Percentiles rank a stretch among this genome's conserved stretches.
phyloP scores from a whole-genome alignment of 2,888 invertebrate species.

The Trichopoda pennipes region DNA sequence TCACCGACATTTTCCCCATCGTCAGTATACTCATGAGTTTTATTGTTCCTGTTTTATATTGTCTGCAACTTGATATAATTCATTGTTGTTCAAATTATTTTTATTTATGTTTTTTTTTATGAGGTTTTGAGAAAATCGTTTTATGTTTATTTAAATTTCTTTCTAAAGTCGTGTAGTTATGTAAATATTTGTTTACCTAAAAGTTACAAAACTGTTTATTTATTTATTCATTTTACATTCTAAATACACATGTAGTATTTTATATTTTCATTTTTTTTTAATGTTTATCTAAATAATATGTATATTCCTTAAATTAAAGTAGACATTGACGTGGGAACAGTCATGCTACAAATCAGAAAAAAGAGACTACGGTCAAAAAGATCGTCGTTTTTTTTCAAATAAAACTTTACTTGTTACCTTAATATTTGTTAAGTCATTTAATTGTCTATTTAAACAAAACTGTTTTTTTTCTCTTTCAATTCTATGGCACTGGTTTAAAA shows the following conservation, averaged over 20 bases:
- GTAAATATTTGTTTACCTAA: conserved; percentile 48
- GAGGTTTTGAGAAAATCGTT: conserved; percentile 18
- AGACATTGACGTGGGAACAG: conserved; percentile 34
- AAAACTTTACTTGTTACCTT: neutral
- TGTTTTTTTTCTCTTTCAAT: neutral
- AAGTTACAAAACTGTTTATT: conserved; percentile 46
- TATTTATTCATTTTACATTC: conserved; percentile 50
- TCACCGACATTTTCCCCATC: conserved; percentile 26
- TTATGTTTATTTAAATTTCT: conserved; percentile 54
- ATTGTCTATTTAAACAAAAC: neutral
- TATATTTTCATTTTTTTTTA: conserved; percentile 2
- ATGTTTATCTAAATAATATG: conserved; percentile 14
- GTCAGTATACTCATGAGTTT: conserved; percentile 26
- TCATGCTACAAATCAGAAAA: neutral
- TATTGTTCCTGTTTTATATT: conserved; percentile 51
- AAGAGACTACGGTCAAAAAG: neutral
- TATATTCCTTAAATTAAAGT: conserved; percentile 21
- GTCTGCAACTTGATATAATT: conserved; percentile 65
- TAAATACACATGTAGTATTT: conserved; percentile 11
- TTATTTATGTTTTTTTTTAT: conserved; percentile 12
- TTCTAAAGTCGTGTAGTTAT: conserved; percentile 19
- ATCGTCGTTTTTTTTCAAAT: neutral
- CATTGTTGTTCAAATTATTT: conserved; percentile 42
- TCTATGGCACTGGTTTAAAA: neutral
- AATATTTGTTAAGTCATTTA: conserved; percentile 1